These are phyloP conservation scores for Drosophila borborema DNA, from an alignment of 2,888 invertebrate genomes.

Conservation along the genomic window DNA sequence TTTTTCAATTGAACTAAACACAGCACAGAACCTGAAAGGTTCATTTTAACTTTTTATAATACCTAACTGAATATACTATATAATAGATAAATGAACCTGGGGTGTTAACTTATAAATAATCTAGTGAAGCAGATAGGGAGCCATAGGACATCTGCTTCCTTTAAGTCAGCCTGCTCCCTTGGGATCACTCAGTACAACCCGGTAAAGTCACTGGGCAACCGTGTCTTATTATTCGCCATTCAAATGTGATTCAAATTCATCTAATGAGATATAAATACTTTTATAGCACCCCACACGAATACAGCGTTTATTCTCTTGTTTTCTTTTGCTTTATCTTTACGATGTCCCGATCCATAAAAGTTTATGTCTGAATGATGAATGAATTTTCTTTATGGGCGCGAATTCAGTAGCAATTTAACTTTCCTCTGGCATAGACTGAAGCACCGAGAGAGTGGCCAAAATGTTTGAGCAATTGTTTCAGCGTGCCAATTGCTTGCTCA, in stretches of 20 bases:
- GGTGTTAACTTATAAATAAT: neutral
- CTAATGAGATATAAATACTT: neutral
- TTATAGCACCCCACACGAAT: neutral
- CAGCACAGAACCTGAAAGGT: neutral
- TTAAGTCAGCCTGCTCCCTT: neutral
- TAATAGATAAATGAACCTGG: no score
- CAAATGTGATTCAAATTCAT: neutral
- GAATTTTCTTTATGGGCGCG: neutral
- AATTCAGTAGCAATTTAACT: conserved; percentile 20
- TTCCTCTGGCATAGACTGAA: conserved; percentile 1
- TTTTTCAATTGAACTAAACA: no score
- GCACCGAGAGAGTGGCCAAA: conserved; percentile 1
- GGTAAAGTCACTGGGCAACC: no score
- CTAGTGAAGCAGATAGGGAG: neutral
- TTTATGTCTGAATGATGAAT: neutral
- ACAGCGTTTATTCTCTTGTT: neutral
- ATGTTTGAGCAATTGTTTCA: conserved; percentile 44
- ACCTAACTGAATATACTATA: no score
- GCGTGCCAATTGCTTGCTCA: conserved; percentile 59
- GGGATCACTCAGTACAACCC: no score
- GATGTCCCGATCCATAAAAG: neutral
- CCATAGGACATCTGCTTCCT: neutral
- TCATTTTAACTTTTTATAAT: neutral
- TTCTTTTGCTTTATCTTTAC: conserved; percentile 3
- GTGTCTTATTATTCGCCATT: neutral